Evolutionary conservation across 1,140 invertebrate species (phyloP).

Genomic region (Danaus melanippus): DNA sequence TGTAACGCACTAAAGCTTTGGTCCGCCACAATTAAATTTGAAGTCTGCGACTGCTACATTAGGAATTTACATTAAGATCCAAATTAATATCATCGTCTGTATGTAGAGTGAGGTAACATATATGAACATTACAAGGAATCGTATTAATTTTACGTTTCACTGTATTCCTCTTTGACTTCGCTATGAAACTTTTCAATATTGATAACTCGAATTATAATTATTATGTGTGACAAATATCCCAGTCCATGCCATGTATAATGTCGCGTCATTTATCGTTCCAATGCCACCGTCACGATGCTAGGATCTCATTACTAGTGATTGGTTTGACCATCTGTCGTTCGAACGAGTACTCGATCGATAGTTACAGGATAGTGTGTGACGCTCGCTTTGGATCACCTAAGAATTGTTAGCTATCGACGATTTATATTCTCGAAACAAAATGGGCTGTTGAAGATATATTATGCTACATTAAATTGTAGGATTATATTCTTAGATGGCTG

Average conservation of each 20-base stretch:
- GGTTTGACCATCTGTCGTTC: constrained; percentile 43
- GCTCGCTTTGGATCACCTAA: no score
- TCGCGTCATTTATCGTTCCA: constrained; percentile 23
- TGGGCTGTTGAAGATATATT: no score
- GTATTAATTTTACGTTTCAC: no score
- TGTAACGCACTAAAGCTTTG: not conserved
- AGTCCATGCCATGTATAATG: constrained; percentile 23
- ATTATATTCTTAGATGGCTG: no score
- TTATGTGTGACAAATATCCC: constrained; percentile 13
- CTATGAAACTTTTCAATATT: no score
- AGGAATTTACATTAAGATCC: constrained; percentile 15
- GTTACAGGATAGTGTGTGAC: no score
- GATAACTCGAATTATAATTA: no score
- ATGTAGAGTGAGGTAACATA: not conserved
- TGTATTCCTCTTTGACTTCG: no score
- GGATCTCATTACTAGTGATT: constrained; percentile 48
- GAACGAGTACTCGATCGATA: constrained; percentile 30
- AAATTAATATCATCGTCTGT: constrained; percentile 15
- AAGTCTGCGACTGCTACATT: constrained; percentile 9
- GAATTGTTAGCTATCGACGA: no score
- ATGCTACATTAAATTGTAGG: no score
- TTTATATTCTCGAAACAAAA: no score
- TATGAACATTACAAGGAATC: no score
- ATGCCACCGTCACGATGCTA: constrained; percentile 18
- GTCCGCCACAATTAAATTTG: constrained; percentile 17